Evolutionary conservation across 2,888 invertebrate genomes (phyloP).

Genomic region (Trissoscelio sp.): DNA sequence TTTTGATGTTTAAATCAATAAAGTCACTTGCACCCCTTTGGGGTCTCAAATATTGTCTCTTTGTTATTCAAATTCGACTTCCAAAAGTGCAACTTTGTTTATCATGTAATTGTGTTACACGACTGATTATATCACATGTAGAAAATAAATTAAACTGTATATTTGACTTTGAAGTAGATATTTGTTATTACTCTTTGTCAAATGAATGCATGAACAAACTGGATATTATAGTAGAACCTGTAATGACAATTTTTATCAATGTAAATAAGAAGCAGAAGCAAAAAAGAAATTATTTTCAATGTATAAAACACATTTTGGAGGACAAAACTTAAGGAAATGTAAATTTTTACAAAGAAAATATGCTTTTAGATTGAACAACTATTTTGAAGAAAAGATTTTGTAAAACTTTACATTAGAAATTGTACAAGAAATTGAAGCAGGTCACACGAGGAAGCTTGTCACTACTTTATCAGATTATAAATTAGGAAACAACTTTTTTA

Average conservation of each 20-base stretch:
- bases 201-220: neutral
- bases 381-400: too few relatives aligned
- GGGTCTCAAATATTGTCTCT: too few relatives aligned
- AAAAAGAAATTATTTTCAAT: neutral
- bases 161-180: conserved; percentile 22
- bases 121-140: conserved; percentile 22
- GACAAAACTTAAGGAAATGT: neutral
- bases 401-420: too few relatives aligned
- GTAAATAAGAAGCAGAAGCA: too few relatives aligned
- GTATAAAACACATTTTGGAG: neutral
- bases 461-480: too few relatives aligned
- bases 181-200: conserved; percentile 18
- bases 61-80: neutral
- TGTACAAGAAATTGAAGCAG: too few relatives aligned
- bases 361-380: too few relatives aligned
- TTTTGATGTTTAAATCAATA: too few relatives aligned
- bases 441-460: too few relatives aligned
- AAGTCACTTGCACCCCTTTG: too few relatives aligned
- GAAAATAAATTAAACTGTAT: conserved; percentile 21
- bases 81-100: neutral
- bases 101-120: conserved; percentile 12
- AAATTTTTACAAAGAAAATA: too few relatives aligned
- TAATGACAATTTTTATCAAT: neutral
- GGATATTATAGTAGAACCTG: neutral
- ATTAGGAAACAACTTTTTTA: too few relatives aligned